Percentiles rank a stretch among this genome's conserved stretches.
Evolutionary conservation across 2,797 vertebrate genomes (phyloP).

Genomic region (Thalassophryne amazonica): DNA sequence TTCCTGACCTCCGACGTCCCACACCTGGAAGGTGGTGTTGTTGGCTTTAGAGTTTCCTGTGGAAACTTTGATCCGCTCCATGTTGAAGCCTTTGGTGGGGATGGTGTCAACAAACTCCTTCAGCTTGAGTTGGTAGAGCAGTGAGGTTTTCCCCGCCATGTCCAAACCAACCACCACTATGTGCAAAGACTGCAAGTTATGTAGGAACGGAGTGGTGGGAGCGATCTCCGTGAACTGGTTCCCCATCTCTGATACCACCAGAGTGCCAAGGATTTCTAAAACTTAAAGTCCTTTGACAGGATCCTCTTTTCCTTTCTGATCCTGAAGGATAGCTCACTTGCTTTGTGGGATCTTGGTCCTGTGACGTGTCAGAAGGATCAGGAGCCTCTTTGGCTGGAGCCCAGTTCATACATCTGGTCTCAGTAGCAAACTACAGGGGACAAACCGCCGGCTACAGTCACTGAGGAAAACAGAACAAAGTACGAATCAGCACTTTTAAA

Average conservation of each 20-base stretch:
- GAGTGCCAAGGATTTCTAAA: not conserved
- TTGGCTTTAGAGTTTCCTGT: constrained; percentile 61
- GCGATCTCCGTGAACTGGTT: constrained; percentile 82
- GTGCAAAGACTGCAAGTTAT: constrained; percentile 75
- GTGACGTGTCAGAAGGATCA: not conserved
- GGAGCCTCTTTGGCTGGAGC: not conserved
- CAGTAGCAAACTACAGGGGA: not conserved
- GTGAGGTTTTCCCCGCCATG: constrained; percentile 79
- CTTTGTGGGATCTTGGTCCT: not conserved
- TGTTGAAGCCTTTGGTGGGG: constrained; percentile 85
- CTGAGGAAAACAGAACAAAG: constrained; percentile 1
- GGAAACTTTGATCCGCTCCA: constrained; percentile 77
- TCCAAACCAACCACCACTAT: constrained; percentile 82
- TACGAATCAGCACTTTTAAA: constrained; percentile 23
- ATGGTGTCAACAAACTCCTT: constrained; percentile 79
- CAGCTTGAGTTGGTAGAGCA: constrained; percentile 82
- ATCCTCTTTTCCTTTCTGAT: not conserved
- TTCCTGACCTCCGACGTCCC: constrained; percentile 84
- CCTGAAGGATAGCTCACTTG: not conserved
- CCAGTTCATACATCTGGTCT: constrained; percentile 20
- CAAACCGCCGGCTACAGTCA: constrained; percentile 14
- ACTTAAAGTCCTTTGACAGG: not conserved
- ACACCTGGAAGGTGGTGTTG: constrained; percentile 77
- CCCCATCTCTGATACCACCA: constrained; percentile 67
- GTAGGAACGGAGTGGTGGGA: constrained; percentile 71